Evolutionary conservation across 2,113 vertebrate genomes (phyloP).

Genomic region (Tychaedon coryphoeus): DNA sequence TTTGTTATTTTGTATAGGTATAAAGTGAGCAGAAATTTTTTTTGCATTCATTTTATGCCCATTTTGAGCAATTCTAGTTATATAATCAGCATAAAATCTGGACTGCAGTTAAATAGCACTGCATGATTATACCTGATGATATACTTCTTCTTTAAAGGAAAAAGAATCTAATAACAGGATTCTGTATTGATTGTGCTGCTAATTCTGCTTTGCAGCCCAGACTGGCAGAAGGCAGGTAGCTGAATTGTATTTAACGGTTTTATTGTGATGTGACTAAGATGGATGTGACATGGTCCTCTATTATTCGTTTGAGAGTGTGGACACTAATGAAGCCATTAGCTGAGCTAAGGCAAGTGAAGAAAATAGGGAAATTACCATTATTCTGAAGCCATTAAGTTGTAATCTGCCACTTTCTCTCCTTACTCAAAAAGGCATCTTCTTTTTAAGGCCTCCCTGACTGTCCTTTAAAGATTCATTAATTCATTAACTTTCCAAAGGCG

Average conservation of each 20-base stretch:
- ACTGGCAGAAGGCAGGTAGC: constrained; percentile 70
- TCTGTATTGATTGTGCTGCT: constrained; percentile 60
- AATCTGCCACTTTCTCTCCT: constrained; percentile 83
- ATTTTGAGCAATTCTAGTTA: constrained; percentile 40
- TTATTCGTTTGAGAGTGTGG: constrained; percentile 79
- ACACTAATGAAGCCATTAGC: constrained; percentile 89
- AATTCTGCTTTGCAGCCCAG: constrained; percentile 66
- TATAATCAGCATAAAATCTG: constrained; percentile 37
- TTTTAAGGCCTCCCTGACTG: constrained; percentile 76
- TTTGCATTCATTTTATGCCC: neutral
- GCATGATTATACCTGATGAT: constrained; percentile 62
- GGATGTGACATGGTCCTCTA: constrained; percentile 80
- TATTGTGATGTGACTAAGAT: constrained; percentile 85
- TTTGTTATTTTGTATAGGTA: neutral
- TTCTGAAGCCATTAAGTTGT: constrained; percentile 85
- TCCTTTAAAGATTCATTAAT: constrained; percentile 87
- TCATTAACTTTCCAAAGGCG: constrained; percentile 86
- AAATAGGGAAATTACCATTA: constrained; percentile 87
- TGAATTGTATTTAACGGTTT: constrained; percentile 81
- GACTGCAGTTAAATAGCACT: constrained; percentile 24
- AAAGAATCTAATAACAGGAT: constrained; percentile 59
- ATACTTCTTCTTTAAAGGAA: constrained; percentile 28
- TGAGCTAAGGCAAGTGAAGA: constrained; percentile 82
- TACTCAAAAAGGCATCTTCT: constrained; percentile 77
- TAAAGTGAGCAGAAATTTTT: neutral